Evolutionary conservation across 2,797 vertebrate genomes (phyloP), one percentile per base, ranked within the genome.

Genomic region (Microctenopoma lineatum): DNA sequence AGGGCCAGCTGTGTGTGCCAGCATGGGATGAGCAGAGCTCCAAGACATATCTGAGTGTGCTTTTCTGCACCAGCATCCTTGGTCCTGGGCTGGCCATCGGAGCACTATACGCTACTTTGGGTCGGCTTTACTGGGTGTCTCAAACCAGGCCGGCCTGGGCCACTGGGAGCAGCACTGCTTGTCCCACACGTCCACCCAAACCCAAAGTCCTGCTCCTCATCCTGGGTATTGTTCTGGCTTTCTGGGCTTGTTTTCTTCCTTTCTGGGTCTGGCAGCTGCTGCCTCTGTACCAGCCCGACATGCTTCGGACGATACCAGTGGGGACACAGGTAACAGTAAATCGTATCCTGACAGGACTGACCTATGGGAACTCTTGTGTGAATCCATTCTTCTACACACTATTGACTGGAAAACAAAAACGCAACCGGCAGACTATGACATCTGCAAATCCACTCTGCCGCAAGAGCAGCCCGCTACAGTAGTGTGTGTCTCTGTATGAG

Each of bases 211-310:
- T 96, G 74, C 90, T 95, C 11, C 93, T 96, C 69, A 95, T 96
- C 55, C 89, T 96, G 21, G 91, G 94, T 18, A 96, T 96, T 11
- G 96, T 96, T 12, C 83, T 96, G 60, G 88, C 94, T 16, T 96
- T 96, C 73, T 96, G 95, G 96, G 95, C 94, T 47, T 96, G 96
- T 73, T 96, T 96, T 77, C 93, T 96, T 4, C 96, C 96, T 11
- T 96, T 96, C 84, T 96, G 96, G 96, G 82, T 96, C 68, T 96
- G 95, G 96, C 96, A 96, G 84, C 92, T 96, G 70, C 89, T 96
- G 57, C 95, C 94, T 0, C 90, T 96, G 29, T 96, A 96, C 85
- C 80, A 91, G 59, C 94, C 94, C 0, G 92, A 94, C 53, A 87
- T 92, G 63, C 82, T 94, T 58, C 80, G 90, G 62, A 90, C 86